A percentile compares a stretch with the other conserved stretches of the same genome.
phyloP scores from a whole-genome alignment of 2,888 invertebrate species.

The Omphaloscelis lunosa region DNA sequence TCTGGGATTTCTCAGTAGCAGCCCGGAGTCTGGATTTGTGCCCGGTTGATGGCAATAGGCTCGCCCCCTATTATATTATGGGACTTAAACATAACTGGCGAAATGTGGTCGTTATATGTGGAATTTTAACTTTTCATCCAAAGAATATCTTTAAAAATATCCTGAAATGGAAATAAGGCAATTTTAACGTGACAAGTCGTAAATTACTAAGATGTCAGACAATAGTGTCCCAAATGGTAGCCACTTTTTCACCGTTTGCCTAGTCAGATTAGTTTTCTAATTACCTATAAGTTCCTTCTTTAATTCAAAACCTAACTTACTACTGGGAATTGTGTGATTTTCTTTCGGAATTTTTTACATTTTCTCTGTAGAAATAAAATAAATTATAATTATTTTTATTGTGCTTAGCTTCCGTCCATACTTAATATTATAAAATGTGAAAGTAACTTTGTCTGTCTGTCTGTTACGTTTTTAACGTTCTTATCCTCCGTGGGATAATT shows the following conservation, averaged over 20 bases:
- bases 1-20: no score
- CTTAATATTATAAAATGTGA: no score
- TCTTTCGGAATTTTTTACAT: background rate
- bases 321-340: background rate
- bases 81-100: no score
- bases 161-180: constrained; percentile 32
- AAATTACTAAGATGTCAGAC: constrained; percentile 32
- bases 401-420: background rate
- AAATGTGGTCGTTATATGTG: no score
- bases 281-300: background rate
- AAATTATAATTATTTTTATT: no score
- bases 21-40: no score
- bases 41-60: no score
- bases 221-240: background rate
- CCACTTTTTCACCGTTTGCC: background rate
- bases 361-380: no score
- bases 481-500: no score
- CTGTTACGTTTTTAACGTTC: no score
- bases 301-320: background rate
- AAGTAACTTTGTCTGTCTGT: no score
- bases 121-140: constrained; percentile 39
- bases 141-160: constrained; percentile 31
- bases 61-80: no score
- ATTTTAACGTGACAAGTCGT: constrained; percentile 30
- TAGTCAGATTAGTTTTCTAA: constrained; percentile 18